Evolutionary conservation across 2,113 vertebrate genomes (phyloP).

Genomic region (Eolophus roseicapilla): DNA sequence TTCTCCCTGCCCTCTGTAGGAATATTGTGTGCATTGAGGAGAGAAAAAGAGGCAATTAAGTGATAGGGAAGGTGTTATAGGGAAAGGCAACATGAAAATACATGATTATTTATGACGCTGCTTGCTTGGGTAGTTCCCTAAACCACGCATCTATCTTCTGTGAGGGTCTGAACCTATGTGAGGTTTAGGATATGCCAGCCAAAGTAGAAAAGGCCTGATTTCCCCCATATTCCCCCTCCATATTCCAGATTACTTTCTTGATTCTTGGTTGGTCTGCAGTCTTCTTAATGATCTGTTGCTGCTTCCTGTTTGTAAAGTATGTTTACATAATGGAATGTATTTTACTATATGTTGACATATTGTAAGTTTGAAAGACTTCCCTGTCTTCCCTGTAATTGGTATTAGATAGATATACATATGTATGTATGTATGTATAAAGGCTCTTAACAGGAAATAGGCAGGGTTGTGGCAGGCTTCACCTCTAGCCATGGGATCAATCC

Average conservation of each 20-base stretch:
- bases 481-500: neutral
- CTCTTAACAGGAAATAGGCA: neutral
- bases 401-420: neutral
- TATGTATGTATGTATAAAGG: neutral
- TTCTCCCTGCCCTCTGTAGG: neutral
- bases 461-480: neutral
- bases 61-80: neutral
- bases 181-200: neutral
- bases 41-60: neutral
- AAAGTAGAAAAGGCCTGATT: neutral
- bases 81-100: neutral
- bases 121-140: neutral
- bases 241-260: neutral
- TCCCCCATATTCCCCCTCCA: fast-evolving
- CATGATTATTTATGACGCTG: neutral
- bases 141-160: neutral
- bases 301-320: slow-evolving; percentile 42
- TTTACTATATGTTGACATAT: neutral
- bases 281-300: slow-evolving; percentile 39
- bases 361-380: slow-evolving; percentile 30
- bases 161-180: neutral
- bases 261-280: neutral
- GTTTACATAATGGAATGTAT: neutral
- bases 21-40: fast-evolving
- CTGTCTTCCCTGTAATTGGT: slow-evolving; percentile 24